Evolutionary conservation across 2,113 vertebrate species (phyloP).

Genomic region (Boleophthalmus pectinirostris): DNA sequence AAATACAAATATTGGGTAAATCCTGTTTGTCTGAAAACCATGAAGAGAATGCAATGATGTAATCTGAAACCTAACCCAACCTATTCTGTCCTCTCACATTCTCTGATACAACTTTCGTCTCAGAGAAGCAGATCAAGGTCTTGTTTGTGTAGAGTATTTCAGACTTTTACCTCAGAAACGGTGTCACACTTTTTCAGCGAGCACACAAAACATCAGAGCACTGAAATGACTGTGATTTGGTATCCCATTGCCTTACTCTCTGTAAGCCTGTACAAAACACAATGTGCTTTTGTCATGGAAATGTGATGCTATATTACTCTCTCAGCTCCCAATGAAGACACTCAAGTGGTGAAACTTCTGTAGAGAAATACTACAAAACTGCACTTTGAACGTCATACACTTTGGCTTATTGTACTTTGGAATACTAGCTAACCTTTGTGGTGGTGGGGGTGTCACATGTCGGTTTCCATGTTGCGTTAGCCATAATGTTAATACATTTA

Average conservation of each 20-base stretch:
- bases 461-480: too few species aligned
- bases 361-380: constrained; percentile 3
- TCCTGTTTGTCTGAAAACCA: too few species aligned
- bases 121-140: not conserved
- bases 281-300: constrained; percentile 59
- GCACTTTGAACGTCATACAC: constrained; percentile 5
- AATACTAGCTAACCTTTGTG: too few species aligned
- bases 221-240: constrained; percentile 43
- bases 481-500: too few species aligned
- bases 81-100: not conserved
- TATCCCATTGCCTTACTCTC: constrained; percentile 18
- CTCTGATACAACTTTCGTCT: too few species aligned
- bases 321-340: constrained; percentile 15
- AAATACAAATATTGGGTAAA: too few species aligned
- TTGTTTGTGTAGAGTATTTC: not conserved
- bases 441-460: too few species aligned
- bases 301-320: constrained; percentile 32
- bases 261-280: constrained; percentile 62
- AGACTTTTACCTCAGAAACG: constrained; percentile 12
- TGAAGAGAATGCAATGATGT: too few species aligned
- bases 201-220: constrained; percentile 44
- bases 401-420: not conserved
- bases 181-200: constrained; percentile 28
- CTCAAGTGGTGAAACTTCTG: constrained; percentile 10
- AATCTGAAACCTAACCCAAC: not conserved